Conservation (phyloP, 2,888 invertebrate genomes). For the Abrostola tripartita region DNA sequence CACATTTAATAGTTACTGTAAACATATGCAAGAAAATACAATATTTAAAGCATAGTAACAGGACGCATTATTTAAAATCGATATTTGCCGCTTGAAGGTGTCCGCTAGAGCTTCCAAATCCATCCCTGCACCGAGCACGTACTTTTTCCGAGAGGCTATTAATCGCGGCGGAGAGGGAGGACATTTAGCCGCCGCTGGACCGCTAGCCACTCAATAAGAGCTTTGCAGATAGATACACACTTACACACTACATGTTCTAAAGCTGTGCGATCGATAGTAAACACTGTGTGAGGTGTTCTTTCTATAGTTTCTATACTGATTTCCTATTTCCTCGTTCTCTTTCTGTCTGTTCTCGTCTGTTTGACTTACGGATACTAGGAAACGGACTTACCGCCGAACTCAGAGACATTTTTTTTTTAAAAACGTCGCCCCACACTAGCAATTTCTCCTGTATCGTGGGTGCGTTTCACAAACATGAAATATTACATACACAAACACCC, state of each 20-base stretch:
- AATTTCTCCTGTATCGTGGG: no score
- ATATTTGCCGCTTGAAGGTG: no score
- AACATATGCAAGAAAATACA: no score
- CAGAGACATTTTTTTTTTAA: no score
- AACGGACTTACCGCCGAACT: no score
- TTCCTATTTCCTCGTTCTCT: neutral
- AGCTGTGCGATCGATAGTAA: constrained; percentile 33
- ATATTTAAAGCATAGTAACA: no score
- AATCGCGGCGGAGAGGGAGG: constrained; percentile 66
- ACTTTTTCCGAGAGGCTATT: constrained; percentile 77
- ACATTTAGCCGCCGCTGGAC: constrained; percentile 69
- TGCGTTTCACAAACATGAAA: no score
- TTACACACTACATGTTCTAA: constrained; percentile 22
- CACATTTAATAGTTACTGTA: no score
- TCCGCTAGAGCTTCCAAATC: constrained; percentile 18
- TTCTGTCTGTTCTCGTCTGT: neutral
- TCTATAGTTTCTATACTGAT: neutral
- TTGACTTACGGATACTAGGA: no score
- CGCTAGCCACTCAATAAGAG: constrained; percentile 51
- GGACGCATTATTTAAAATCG: no score
- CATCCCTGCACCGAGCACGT: constrained; percentile 68
- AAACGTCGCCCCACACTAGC: no score
- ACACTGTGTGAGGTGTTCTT: neutral
- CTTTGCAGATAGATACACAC: constrained; percentile 23
- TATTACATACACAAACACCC: no score